Evolutionary conservation across 2,797 vertebrate species (phyloP), one percentile per base, ranked within the genome.

Genomic region (Heteromormyrus szaboi): DNA sequence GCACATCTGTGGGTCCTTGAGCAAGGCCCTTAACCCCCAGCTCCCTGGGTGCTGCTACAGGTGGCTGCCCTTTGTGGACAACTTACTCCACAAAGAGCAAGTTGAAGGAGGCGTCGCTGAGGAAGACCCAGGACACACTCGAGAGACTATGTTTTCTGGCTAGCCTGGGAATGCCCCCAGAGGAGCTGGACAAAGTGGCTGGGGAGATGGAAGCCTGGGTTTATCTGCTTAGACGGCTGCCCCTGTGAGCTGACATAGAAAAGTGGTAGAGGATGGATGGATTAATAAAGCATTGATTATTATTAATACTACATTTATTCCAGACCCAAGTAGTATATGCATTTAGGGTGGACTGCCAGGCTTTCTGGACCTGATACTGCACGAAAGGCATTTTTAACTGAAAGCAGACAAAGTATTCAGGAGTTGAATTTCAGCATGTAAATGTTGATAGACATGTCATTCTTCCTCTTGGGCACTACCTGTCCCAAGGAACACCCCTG

Each of bases 401-500:
- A 22, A 25, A 9, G n/a, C 2, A 22, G 8, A 62, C 1, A 11
- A 9, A 9, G 22, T 25, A 2, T 11, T 65, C 3, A 25, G 4
- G 22, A 11, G 22, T 0, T 29, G 59, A 62, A 11, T 62, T 62
- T 62, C 22, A 59, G n/a, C 56, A 22, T 9, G 19, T n/a, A 22
- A 59, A 8, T 59, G 7, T 9, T 25, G 2, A 7, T 2, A 62
- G 2, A 0, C 2, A 22, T 62, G 2, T 3, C 56, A 9, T 2
- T 25, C 7, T 62, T 62, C 8, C 56, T 25, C 19, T 59, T 7
- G 6, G 0, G 2, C 56, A 25, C n/a, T 62, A 7, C 2, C 0
- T 0, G 1, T 0, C 56, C 2, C 0, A 2, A 0, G 0, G 7
- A 0, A 7, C 19, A n/a, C 1, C 1, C 54, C 54, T n/a, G 17